Base-by-base conservation (phyloP, 2,888 invertebrate species). In the Drosophila trichaetosa region DNA sequence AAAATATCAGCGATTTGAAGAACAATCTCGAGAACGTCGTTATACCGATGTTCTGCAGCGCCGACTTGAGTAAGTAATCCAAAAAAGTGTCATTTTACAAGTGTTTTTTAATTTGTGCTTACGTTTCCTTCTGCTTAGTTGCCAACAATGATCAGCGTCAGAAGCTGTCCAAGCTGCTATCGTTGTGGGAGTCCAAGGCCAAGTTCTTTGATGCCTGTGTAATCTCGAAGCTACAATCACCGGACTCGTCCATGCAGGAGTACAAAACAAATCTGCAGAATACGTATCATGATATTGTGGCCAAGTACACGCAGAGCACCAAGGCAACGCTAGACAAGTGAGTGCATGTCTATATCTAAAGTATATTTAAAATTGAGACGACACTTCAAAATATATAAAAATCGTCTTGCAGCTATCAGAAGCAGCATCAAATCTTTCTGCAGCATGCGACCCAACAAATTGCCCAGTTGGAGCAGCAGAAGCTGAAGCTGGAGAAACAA, bases 31-130 rank as follows among this genome's bases (percentile, higher is more conserved):
- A 98, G 94, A 96, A 96, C 92, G 98, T 99, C 91, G 98, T 99
- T 89, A 97, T 99, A 91, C 98, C 99, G 89, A 98, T 99, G 96
- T 99, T 99, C 95, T 99, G 99, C 94, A 97, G 97, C 93, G 96
- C 99, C 83, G 96, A 96, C 93, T 95, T 97, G 92, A 96, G 96
- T 93, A 95, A 94, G 94, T 82, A 65, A 60, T 64, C 2, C 8
- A 46, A 46, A 21, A 21, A 24, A 46, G 21, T 10, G 29, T 1
- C 0, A 16, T 6, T n/a, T 10, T 40, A 3, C 11, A 31, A 34
- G 10, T 2, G 46, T 46, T 24, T 18, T 4, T 7, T 21, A 11
- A 63, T 52, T 27, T 27, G 2, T n/a, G 2, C 46, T 36, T 10
- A 24, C 16, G 4, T 53, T 40, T 52, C 8, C 3, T 53, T 33